Conservation (phyloP, 2,113 vertebrate species). For the Chamaetylas fuelleborni region DNA sequence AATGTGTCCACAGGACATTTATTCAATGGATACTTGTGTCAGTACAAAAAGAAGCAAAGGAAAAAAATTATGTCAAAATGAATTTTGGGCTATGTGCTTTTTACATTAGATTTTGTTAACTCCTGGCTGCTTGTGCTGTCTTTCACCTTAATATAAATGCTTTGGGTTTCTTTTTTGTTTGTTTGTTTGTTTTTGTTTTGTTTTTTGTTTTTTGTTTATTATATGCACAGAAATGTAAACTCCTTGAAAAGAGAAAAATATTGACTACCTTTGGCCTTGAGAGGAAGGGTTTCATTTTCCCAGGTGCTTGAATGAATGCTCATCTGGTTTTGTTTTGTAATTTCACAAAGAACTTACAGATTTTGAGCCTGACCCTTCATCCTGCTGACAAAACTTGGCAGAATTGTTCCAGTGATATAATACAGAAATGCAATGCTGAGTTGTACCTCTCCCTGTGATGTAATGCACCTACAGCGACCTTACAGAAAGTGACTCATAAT, state of each 20-base stretch:
- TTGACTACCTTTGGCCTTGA: background rate
- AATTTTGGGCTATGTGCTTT: background rate
- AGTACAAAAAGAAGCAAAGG: background rate
- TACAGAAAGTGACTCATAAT: constrained; percentile 48
- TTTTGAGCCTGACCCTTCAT: constrained; percentile 50
- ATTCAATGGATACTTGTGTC: background rate
- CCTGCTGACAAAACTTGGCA: constrained; percentile 56
- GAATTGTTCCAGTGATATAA: constrained; percentile 26
- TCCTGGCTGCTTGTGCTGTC: background rate
- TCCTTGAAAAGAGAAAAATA: background rate
- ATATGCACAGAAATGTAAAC: background rate
- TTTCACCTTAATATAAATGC: background rate
- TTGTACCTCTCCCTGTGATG: constrained; percentile 51
- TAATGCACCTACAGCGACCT: constrained; percentile 42
- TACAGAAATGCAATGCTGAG: constrained; percentile 19
- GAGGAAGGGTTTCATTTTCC: constrained; percentile 15
- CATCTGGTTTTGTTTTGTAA: constrained; percentile 54
- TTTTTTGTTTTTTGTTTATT: background rate
- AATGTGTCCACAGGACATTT: background rate
- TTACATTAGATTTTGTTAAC: background rate
- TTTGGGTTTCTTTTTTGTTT: background rate
- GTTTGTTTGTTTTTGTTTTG: background rate
- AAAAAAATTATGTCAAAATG: background rate
- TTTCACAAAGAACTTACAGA: constrained; percentile 54
- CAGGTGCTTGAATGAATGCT: constrained; percentile 12